phyloP scores from a whole-genome alignment of 2,113 vertebrate genomes.

The Pachyramphus minor region DNA sequence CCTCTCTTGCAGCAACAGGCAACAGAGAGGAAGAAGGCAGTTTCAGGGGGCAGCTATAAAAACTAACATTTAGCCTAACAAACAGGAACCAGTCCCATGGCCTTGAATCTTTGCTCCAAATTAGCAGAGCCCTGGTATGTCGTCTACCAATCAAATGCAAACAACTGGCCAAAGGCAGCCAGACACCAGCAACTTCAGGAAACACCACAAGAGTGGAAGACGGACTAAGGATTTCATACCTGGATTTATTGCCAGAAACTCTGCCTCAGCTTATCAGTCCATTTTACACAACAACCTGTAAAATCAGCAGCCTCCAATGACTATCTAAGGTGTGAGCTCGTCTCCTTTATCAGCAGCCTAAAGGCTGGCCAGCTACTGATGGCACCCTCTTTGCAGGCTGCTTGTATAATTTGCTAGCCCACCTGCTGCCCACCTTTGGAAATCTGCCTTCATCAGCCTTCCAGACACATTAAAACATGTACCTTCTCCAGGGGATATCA shows the following conservation, averaged over 20 bases:
- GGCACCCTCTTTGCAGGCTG: neutral
- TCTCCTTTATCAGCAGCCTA: neutral
- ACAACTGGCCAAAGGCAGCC: neutral
- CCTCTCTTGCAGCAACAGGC: neutral
- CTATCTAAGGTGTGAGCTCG: neutral
- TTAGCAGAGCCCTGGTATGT: neutral
- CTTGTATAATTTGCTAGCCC: neutral
- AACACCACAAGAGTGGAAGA: neutral
- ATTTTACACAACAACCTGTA: neutral
- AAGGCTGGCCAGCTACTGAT: neutral
- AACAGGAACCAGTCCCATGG: neutral
- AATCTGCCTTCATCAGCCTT: neutral
- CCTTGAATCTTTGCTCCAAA: neutral
- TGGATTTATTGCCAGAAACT: neutral
- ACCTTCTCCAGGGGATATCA: neutral
- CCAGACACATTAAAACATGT: rapidly evolving
- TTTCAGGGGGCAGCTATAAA: neutral
- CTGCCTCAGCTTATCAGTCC: neutral
- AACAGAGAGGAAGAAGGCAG: neutral
- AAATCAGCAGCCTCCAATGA: neutral
- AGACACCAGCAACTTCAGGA: neutral
- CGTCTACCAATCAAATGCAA: neutral
- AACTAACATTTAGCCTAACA: neutral
- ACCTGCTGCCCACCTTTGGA: neutral
- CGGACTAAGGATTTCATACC: neutral